Conservation (phyloP, 2,888 invertebrate genomes). For the Acleris emargana region DNA sequence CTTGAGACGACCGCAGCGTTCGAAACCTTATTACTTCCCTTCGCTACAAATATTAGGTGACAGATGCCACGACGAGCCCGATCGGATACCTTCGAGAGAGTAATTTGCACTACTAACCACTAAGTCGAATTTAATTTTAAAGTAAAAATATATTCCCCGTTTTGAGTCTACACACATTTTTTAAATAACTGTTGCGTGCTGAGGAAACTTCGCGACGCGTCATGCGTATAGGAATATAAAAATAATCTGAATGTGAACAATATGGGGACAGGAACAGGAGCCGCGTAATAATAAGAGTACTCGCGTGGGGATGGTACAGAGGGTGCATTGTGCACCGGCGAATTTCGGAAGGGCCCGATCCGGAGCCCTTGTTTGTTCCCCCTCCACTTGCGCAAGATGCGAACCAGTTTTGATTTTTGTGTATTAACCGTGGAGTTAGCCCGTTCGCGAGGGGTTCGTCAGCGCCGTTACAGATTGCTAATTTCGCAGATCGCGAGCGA, state of each 20-base stretch:
- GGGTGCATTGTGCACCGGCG: slow-evolving; percentile 83
- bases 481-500: slow-evolving; percentile 27
- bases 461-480: slow-evolving; percentile 41
- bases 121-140: slow-evolving; percentile 11
- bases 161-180: slow-evolving; percentile 34
- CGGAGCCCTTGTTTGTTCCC: slow-evolving; percentile 77
- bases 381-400: slow-evolving; percentile 82
- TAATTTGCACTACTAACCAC: slow-evolving; percentile 57
- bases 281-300: slow-evolving; percentile 81
- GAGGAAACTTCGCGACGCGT: slow-evolving; percentile 66
- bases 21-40: slow-evolving; percentile 84
- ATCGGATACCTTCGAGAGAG: slow-evolving; percentile 63
- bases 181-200: slow-evolving; percentile 52
- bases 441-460: slow-evolving; percentile 66
- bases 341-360: slow-evolving; percentile 81
- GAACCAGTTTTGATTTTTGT: slow-evolving; percentile 82
- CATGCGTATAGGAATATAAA: slow-evolving; percentile 75
- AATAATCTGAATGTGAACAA: slow-evolving; percentile 78
- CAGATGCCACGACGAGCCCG: slow-evolving; percentile 69
- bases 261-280: slow-evolving; percentile 80
- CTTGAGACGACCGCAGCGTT: slow-evolving; percentile 82
- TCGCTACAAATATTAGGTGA: slow-evolving; percentile 82
- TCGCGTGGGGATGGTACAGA: slow-evolving; percentile 82
- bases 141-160: slow-evolving; percentile 25
- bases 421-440: slow-evolving; percentile 65